Conservation (phyloP, 2,797 vertebrate genomes). For the Takifugu ocellatus region DNA sequence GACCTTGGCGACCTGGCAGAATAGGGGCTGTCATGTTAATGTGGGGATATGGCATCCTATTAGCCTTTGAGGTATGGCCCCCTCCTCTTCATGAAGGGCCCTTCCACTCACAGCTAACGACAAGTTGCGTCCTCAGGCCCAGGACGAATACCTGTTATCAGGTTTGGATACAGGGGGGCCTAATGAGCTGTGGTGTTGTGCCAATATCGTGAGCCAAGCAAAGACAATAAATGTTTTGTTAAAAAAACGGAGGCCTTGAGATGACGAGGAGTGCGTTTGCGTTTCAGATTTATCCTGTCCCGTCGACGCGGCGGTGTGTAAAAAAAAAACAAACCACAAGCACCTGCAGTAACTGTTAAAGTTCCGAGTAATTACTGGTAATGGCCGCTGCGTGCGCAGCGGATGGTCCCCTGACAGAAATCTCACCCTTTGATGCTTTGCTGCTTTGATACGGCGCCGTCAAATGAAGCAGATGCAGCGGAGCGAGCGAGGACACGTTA, state of each 20-base stretch:
- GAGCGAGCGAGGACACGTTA: slow-evolving; percentile 64
- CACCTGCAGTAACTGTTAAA: slow-evolving; percentile 9
- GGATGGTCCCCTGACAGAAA: slow-evolving; percentile 85
- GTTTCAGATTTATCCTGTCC: slow-evolving; percentile 4
- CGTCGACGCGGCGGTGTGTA: slow-evolving; percentile 3
- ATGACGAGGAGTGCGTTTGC: slow-evolving; percentile 27
- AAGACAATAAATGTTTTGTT: slow-evolving; percentile 58
- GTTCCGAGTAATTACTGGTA: slow-evolving; percentile 40
- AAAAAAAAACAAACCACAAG: not conserved
- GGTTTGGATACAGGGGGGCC: slow-evolving; percentile 52
- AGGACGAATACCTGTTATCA: slow-evolving; percentile 75
- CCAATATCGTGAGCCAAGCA: slow-evolving; percentile 45
- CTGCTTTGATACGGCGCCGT: slow-evolving; percentile 99
- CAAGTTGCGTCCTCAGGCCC: slow-evolving; percentile 71
- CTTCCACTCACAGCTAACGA: slow-evolving; percentile 62
- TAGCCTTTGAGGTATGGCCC: slow-evolving; percentile 85
- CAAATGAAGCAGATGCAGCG: slow-evolving; percentile 80
- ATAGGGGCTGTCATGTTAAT: slow-evolving; percentile 79
- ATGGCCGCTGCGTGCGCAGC: slow-evolving; percentile 78
- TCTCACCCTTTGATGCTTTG: slow-evolving; percentile 94
- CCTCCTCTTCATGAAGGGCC: slow-evolving; percentile 49
- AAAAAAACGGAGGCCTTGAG: slow-evolving; percentile 39
- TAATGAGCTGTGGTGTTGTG: slow-evolving; percentile 70
- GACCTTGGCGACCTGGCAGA: slow-evolving; percentile 56
- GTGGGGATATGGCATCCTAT: slow-evolving; percentile 84